Percentiles rank a stretch among this genome's conserved stretches.
Conservation (phyloP, 2,797 vertebrate species). For the Chelidonichthys spinosus region DNA sequence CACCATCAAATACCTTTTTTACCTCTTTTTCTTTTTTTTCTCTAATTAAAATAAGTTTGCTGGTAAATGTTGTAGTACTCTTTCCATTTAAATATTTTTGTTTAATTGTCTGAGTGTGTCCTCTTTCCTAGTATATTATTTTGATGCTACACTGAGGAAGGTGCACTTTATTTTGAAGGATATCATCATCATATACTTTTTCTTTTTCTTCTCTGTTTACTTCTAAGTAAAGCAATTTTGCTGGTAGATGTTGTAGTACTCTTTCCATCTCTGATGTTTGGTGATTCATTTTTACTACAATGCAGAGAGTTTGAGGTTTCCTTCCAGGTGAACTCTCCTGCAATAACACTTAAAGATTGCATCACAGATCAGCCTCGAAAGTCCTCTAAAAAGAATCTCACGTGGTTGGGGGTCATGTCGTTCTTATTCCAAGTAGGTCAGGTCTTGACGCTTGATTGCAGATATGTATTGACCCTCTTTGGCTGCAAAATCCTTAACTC, state of each 20-base stretch:
- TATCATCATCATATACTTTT: background rate
- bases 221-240: background rate
- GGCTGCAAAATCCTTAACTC: conserved; percentile 42
- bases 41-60: no score
- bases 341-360: conserved; percentile 12
- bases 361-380: conserved; percentile 16
- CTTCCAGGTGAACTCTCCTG: conserved; percentile 27
- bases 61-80: no score
- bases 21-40: no score
- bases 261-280: conserved; percentile 24
- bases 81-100: background rate
- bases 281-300: conserved; percentile 34
- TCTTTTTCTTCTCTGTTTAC: background rate
- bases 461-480: conserved; percentile 10
- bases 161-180: background rate
- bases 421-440: conserved; percentile 27
- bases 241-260: background rate
- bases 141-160: background rate
- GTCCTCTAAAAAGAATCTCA: conserved; percentile 18
- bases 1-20: no score
- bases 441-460: conserved; percentile 12
- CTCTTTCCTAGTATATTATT: background rate
- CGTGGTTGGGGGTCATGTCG: background rate
- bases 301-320: conserved; percentile 11
- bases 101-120: background rate